These are phyloP conservation scores for Zhengitettix transpicula DNA, from an alignment of 2,888 invertebrate genomes.

Conservation along the genomic window DNA sequence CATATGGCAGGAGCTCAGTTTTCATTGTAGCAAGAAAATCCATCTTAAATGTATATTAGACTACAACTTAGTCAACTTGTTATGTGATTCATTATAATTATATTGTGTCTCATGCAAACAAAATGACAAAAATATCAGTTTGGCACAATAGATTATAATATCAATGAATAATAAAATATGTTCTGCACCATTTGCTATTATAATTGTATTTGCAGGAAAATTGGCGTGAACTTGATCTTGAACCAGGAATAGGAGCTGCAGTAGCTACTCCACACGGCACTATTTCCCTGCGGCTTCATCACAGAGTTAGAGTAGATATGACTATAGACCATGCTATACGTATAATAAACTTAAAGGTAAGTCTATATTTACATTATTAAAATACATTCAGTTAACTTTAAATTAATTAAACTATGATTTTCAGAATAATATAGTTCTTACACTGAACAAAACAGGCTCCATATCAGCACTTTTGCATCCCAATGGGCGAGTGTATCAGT, in stretches of 20 bases:
- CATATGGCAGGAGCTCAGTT: no score
- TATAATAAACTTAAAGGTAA: slow-evolving; percentile 40
- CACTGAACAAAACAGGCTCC: slow-evolving; percentile 60
- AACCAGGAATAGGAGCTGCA: slow-evolving; percentile 36
- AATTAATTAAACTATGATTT: neutral
- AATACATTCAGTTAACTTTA: no score
- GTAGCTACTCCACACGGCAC: slow-evolving; percentile 65
- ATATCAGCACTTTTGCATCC: slow-evolving; percentile 72
- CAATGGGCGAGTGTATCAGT: slow-evolving; percentile 71
- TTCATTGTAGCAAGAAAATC: no score
- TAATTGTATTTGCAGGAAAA: slow-evolving; percentile 17
- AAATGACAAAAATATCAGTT: no score
- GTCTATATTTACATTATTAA: neutral
- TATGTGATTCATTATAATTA: no score
- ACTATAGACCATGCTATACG: slow-evolving; percentile 60
- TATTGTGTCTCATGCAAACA: no score
- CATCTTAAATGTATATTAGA: no score
- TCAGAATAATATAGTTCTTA: slow-evolving; percentile 60
- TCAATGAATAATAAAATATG: no score
- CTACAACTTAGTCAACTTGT: no score
- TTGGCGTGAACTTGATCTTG: slow-evolving; percentile 30
- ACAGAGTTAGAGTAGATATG: slow-evolving; percentile 69
- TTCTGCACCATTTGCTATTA: no score
- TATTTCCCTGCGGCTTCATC: slow-evolving; percentile 60
- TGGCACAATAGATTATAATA: no score